Evolutionary conservation across 2,113 vertebrate genomes (phyloP), one percentile per base, ranked within the genome.

Genomic region (Pungitius pungitius): DNA sequence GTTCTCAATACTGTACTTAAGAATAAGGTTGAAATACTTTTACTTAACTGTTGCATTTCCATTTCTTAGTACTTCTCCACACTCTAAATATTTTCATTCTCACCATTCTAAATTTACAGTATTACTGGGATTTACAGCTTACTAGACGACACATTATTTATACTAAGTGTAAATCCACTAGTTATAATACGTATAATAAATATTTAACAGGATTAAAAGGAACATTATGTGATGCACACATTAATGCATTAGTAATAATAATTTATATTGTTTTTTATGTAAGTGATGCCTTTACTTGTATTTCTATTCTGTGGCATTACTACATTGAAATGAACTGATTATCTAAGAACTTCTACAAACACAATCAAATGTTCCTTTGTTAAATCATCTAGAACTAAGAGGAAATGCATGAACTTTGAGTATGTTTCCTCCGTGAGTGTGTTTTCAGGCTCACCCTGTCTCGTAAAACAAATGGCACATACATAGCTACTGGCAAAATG

Each of bases 401-500:
- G 7, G 4, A 39, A 40, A 33, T n/a, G 15, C 52, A 27, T 15
- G 2, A 22, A n/a, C 27, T 22, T 12, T n/a, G 26, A 24, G 24
- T 26, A 8, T 24, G 40, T 33, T 39, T 59, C 11, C 60, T 61
- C 39, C 30, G 7, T 27, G 30, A 40, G 26, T 43, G 55, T 62
- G 72, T 59, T 73, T 52, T 73, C 13, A 47, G 60, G 52, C 73
- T 65, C 66, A 69, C 8, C 42, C 40, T 42, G 64, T 33, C 75
- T 80, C 37, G 47, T 87, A 66, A 62, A 54, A 65, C 69, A 70
- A 69, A 56, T 49, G 52, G 57, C 66, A 74, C 57, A 73, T n/a
- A 40, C 55, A 60, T 59, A 56, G 73, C 71, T 72, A 60, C 51
- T 43, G 71, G 79, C 81, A 65, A 79, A 43, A 72, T 73, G 74